These are phyloP conservation scores for Schizaphis graminum DNA, from an alignment of 2,888 invertebrate genomes.

Conservation along the genomic window DNA sequence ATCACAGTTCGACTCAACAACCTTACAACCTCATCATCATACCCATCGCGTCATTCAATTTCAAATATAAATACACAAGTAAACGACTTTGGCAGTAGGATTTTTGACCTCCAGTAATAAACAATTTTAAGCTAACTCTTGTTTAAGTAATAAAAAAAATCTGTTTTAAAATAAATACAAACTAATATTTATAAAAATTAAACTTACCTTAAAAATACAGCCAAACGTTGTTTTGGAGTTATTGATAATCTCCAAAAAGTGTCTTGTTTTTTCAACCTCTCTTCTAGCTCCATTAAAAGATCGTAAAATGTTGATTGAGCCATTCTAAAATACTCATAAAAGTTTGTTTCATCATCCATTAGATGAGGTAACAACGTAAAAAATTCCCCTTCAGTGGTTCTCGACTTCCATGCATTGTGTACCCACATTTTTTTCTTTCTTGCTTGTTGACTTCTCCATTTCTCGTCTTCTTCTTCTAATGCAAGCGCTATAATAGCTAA, in stretches of 20 bases:
- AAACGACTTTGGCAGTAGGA: neutral
- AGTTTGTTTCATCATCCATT: constrained; percentile 22
- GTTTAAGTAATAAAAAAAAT: constrained; percentile 15
- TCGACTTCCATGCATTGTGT: neutral
- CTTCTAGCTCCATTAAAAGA: constrained; percentile 7
- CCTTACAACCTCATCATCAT: constrained; percentile 12
- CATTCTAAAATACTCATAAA: constrained; percentile 33
- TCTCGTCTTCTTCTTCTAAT: constrained; percentile 18
- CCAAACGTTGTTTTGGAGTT: constrained; percentile 13
- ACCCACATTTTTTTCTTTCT: constrained; percentile 4
- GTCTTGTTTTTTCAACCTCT: constrained; percentile 15
- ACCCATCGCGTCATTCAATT: neutral
- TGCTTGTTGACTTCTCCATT: constrained; percentile 9
- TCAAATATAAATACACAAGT: neutral
- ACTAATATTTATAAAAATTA: neutral
- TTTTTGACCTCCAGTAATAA: too few relatives aligned
- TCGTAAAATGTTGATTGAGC: constrained; percentile 2
- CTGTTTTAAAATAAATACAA: neutral
- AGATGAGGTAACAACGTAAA: constrained; percentile 20
- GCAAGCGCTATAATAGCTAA: constrained; percentile 4
- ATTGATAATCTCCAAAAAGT: constrained; percentile 30
- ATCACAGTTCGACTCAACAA: constrained; percentile 28
- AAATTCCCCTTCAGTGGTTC: neutral
- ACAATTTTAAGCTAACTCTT: neutral
- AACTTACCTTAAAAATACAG: constrained; percentile 24